phyloP scores from a whole-genome alignment of 2,797 vertebrate genomes.

The Pseudopleuronectes americanus region DNA sequence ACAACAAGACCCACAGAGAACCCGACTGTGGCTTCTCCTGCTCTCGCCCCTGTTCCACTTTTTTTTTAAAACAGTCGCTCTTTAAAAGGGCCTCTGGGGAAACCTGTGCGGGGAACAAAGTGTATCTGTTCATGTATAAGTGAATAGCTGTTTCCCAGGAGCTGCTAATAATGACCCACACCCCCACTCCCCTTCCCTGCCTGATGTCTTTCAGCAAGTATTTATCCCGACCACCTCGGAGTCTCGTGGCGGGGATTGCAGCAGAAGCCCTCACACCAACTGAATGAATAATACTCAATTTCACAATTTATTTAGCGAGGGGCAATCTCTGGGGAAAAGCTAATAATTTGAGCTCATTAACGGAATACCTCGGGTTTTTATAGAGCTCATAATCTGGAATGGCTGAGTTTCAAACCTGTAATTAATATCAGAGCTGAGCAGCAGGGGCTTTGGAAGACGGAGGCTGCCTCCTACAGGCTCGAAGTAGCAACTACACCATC shows the following conservation, averaged over 20 bases:
- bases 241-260: slow-evolving; percentile 40
- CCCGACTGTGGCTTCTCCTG: slow-evolving; percentile 50
- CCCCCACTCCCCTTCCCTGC: slow-evolving; percentile 11
- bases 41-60: slow-evolving; percentile 45
- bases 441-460: slow-evolving; percentile 21
- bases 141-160: slow-evolving; percentile 40
- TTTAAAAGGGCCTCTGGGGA: slow-evolving; percentile 51
- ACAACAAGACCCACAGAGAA: slow-evolving; percentile 57
- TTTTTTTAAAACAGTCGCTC: slow-evolving; percentile 55
- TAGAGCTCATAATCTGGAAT: slow-evolving; percentile 63
- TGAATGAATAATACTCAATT: slow-evolving; percentile 66
- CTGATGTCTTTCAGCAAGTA: slow-evolving; percentile 66
- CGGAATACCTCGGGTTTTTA: slow-evolving; percentile 69
- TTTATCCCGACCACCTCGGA: slow-evolving; percentile 54
- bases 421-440: slow-evolving; percentile 35
- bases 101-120: slow-evolving; percentile 28
- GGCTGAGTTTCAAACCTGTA: slow-evolving; percentile 54
- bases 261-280: slow-evolving; percentile 54
- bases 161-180: slow-evolving; percentile 55
- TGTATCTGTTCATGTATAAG: slow-evolving; percentile 57
- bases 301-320: slow-evolving; percentile 67
- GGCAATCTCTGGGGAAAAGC: slow-evolving; percentile 52
- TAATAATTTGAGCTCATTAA: slow-evolving; percentile 71
- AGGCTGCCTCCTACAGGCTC: slow-evolving; percentile 65
- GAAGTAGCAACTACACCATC: slow-evolving; percentile 24